These are phyloP conservation scores for Euwallacea fornicatus DNA, from an alignment of 1,140 invertebrate genomes.

Conservation along the genomic window DNA sequence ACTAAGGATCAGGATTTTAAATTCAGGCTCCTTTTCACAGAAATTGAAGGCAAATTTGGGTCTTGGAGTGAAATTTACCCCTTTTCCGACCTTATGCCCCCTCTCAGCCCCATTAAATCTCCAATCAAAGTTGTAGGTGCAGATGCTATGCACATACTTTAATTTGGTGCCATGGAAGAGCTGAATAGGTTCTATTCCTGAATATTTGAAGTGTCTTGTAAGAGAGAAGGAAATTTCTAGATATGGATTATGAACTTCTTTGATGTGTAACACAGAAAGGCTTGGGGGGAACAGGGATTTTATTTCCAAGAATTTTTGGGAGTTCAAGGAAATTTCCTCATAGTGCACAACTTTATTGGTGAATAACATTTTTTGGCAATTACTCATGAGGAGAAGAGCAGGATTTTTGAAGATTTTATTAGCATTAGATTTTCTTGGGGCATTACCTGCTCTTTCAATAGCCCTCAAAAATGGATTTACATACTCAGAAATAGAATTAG, in stretches of 20 bases:
- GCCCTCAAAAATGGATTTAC: background rate
- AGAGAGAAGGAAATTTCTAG: constrained; percentile 10
- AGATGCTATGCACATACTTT: constrained; percentile 42
- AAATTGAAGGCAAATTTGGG: constrained; percentile 48
- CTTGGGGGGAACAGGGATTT: constrained; percentile 10
- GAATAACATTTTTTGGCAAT: background rate
- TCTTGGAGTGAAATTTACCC: constrained; percentile 47
- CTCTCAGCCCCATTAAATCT: constrained; percentile 38
- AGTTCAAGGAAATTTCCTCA: background rate
- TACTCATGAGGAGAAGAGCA: background rate
- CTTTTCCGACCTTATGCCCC: constrained; percentile 46
- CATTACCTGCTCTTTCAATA: background rate
- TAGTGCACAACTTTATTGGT: background rate
- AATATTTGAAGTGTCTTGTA: constrained; percentile 6
- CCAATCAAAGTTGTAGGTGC: constrained; percentile 49
- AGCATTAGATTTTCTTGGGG: background rate
- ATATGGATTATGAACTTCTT: constrained; percentile 27
- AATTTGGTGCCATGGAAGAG: constrained; percentile 48
- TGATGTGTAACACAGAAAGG: constrained; percentile 5
- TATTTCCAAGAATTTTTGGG: constrained; percentile 16
- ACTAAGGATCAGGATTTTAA: constrained; percentile 44
- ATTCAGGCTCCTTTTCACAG: constrained; percentile 34
- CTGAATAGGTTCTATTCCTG: constrained; percentile 28
- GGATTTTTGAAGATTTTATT: background rate
- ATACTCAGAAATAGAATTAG: too few relatives aligned